Percentiles rank a stretch among this genome's conserved stretches.
Conservation (phyloP, 2,888 invertebrate genomes). For the Oligia fasciuncula region DNA sequence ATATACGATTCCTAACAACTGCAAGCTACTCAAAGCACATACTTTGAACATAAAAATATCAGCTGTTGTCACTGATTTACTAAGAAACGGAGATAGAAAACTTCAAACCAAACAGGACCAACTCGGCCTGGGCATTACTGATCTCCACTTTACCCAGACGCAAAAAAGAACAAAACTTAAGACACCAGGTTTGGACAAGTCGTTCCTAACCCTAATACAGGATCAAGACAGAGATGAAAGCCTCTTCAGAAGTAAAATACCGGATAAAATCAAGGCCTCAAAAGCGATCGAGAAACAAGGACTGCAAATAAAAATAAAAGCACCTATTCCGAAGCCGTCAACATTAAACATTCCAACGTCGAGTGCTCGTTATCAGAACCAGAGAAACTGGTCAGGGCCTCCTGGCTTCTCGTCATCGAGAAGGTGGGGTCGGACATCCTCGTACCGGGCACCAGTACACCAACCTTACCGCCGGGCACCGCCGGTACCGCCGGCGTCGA, state of each 20-base stretch:
- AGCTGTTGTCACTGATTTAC: background rate
- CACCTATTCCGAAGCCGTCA: background rate
- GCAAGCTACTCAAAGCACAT: background rate
- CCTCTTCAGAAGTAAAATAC: background rate
- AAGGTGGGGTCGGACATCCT: background rate
- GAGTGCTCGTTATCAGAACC: background rate
- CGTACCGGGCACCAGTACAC: background rate
- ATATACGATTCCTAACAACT: background rate
- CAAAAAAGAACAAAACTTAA: background rate
- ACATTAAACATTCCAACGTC: background rate
- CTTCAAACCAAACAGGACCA: background rate
- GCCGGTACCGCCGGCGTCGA: background rate
- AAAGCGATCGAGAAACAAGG: background rate
- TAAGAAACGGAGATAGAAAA: conserved; percentile 1
- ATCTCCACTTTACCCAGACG: background rate
- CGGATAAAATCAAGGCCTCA: background rate
- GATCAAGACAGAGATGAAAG: background rate
- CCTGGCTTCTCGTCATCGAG: background rate
- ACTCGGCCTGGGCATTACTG: background rate
- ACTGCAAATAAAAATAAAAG: no score
- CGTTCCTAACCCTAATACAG: background rate
- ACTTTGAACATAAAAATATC: background rate
- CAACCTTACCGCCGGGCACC: background rate
- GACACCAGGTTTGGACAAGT: background rate
- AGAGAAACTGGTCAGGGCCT: conserved; percentile 5